A percentile compares a stretch with the other conserved stretches of the same genome.
phyloP scores from a whole-genome alignment of 2,113 vertebrate genomes.

The Tachysurus vachellii region DNA sequence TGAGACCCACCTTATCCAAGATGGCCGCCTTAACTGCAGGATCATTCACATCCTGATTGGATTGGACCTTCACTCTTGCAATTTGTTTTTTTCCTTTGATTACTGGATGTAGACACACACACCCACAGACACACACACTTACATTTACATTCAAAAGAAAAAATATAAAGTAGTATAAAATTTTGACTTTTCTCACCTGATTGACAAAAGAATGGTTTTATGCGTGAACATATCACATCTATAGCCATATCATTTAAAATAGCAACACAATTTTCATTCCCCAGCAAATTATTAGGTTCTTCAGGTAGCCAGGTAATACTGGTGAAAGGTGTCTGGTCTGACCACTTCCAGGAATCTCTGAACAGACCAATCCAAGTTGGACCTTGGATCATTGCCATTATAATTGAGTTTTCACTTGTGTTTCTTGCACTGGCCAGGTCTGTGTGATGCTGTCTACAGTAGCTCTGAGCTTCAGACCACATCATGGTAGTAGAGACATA shows the following conservation, averaged over 20 bases:
- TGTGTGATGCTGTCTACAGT: conserved; percentile 30
- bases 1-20: conserved; percentile 24
- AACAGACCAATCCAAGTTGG: conserved; percentile 29
- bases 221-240: not conserved
- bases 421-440: conserved; percentile 26
- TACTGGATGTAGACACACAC: not conserved
- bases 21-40: not conserved
- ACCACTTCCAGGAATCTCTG: conserved; percentile 45
- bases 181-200: not conserved
- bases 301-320: not conserved
- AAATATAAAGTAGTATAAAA: not conserved
- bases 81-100: not conserved
- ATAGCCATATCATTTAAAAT: not conserved
- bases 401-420: not conserved
- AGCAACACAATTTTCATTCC: not conserved
- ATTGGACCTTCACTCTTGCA: not conserved
- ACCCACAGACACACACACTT: too few relatives aligned
- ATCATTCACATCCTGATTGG: conserved; percentile 15
- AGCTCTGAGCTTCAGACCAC: conserved; percentile 13
- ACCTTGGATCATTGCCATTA: fast-evolving
- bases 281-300: not conserved
- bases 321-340: conserved; percentile 12
- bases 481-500: not conserved
- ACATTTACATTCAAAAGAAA: not conserved
- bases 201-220: conserved; percentile 20